Conservation (phyloP, 2,113 vertebrate species). For the Emydocephalus ijimae region DNA sequence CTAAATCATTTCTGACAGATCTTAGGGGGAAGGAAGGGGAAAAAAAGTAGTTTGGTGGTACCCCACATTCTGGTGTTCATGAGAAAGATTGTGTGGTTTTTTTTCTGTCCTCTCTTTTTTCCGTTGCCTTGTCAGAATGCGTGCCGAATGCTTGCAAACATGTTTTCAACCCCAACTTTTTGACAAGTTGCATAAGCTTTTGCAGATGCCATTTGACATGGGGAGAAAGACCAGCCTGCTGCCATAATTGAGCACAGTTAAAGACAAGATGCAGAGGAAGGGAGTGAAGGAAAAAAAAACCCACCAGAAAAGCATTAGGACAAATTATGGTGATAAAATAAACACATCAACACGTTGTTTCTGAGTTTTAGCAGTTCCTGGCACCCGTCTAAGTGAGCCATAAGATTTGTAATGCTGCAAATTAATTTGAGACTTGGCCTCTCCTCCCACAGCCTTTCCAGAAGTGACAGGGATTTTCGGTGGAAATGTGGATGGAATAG, state of each 20-base stretch:
- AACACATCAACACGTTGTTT: conserved; percentile 62
- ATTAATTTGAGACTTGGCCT: conserved; percentile 28
- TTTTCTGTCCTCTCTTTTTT: no score
- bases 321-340: conserved; percentile 52
- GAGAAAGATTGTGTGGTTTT: conserved; percentile 58
- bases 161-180: conserved; percentile 59
- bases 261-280: conserved; percentile 40
- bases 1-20: conserved; percentile 79
- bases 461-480: not conserved
- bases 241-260: conserved; percentile 61
- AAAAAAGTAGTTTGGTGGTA: conserved; percentile 71
- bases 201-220: conserved; percentile 68
- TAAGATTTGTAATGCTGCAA: conserved; percentile 39
- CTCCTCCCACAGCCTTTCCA: conserved; percentile 1
- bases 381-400: conserved; percentile 62
- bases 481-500: not conserved
- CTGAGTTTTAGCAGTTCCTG: conserved; percentile 58
- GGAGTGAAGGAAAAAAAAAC: not conserved
- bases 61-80: conserved; percentile 65
- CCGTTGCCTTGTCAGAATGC: conserved; percentile 56
- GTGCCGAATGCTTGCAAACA: conserved; percentile 68
- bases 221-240: conserved; percentile 5
- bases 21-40: conserved; percentile 39
- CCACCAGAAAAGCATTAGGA: conserved; percentile 47
- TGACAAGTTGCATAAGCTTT: conserved; percentile 68